Conservation (phyloP, 1,140 invertebrate genomes). For the Apis cerana region DNA sequence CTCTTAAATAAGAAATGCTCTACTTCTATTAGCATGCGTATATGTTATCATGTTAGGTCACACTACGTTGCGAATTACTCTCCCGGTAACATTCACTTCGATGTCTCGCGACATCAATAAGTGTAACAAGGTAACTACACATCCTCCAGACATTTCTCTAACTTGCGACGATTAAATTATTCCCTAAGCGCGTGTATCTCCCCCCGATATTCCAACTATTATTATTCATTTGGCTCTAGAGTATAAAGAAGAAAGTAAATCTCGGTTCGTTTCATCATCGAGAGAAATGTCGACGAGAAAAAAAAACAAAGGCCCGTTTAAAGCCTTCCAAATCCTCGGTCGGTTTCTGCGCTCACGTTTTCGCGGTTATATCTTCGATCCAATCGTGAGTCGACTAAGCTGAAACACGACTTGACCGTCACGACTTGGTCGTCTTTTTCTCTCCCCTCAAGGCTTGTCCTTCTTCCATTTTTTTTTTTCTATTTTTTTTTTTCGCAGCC, state of each 20-base stretch:
- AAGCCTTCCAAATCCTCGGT: slow-evolving; percentile 11
- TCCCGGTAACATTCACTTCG: not conserved
- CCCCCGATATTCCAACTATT: not conserved
- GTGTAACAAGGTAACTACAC: not conserved
- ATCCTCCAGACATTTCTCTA: not conserved
- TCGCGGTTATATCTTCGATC: slow-evolving; percentile 44
- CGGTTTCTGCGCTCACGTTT: slow-evolving; percentile 12
- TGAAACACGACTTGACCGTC: slow-evolving; percentile 26
- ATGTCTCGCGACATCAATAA: not conserved
- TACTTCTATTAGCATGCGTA: not conserved
- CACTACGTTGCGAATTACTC: not conserved
- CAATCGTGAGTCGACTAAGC: slow-evolving; percentile 26
- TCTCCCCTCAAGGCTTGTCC: slow-evolving; percentile 38
- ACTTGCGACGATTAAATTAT: not conserved
- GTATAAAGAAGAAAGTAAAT: slow-evolving; percentile 10
- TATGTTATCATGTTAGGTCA: not conserved
- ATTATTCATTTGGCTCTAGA: slow-evolving; percentile 7
- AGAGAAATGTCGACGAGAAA: slow-evolving; percentile 6
- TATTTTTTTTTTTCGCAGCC: slow-evolving; percentile 31
- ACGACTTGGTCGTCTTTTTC: slow-evolving; percentile 29
- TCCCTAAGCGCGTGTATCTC: not conserved
- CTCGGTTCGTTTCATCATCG: not conserved
- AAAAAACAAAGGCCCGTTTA: slow-evolving; percentile 1
- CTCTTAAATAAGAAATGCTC: not conserved
- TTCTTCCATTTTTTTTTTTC: slow-evolving; percentile 35